phyloP scores from a whole-genome alignment of 2,797 vertebrate species.

The Melanotaenia boesemani region DNA sequence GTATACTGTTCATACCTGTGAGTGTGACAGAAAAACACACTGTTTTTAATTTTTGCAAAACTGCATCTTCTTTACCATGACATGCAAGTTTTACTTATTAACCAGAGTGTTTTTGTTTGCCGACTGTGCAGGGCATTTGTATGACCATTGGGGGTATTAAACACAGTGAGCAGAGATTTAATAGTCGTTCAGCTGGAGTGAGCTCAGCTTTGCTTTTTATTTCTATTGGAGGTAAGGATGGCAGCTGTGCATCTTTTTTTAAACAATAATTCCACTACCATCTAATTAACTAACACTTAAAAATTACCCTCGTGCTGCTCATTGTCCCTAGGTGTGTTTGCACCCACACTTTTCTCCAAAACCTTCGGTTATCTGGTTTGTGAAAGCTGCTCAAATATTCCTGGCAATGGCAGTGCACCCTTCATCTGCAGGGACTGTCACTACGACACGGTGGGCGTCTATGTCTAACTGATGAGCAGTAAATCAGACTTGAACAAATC shows the following conservation, averaged over 20 bases:
- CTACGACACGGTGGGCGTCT: slow-evolving; percentile 84
- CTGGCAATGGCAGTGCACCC: slow-evolving; percentile 76
- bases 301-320: neutral
- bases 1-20: slow-evolving; percentile 90
- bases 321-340: slow-evolving; percentile 86
- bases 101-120: neutral
- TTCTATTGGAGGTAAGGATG: slow-evolving; percentile 87
- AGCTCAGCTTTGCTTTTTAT: slow-evolving; percentile 92
- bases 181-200: slow-evolving; percentile 90
- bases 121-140: slow-evolving; percentile 85
- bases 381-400: slow-evolving; percentile 83
- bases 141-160: slow-evolving; percentile 92
- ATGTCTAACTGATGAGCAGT: neutral
- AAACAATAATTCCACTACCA: neutral
- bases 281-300: neutral
- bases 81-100: neutral
- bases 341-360: slow-evolving; percentile 93
- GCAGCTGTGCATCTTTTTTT: neutral
- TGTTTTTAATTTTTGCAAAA: neutral
- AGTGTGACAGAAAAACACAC: slow-evolving; percentile 54
- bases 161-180: slow-evolving; percentile 91
- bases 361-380: slow-evolving; percentile 90
- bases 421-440: slow-evolving; percentile 89
- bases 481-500: neutral
- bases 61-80: neutral